Percentiles rank a stretch among this genome's conserved stretches.
Conservation (phyloP, 1,140 invertebrate genomes). For the Drosophila novamexicana region DNA sequence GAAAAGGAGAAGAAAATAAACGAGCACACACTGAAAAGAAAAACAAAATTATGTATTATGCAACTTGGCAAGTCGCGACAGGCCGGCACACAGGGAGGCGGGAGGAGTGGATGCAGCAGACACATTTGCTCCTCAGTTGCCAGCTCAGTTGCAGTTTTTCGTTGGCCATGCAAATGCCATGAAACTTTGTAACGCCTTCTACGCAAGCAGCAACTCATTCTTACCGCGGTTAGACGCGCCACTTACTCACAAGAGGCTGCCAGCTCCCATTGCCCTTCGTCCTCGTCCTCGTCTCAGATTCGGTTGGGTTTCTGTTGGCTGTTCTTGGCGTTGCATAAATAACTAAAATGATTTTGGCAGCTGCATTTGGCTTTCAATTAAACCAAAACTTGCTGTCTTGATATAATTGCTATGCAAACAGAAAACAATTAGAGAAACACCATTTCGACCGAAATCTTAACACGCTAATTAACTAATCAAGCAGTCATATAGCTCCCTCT, state of each 20-base stretch:
- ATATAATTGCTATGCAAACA: slow-evolving; percentile 45
- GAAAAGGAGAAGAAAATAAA: slow-evolving; percentile 52
- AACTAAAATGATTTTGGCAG: slow-evolving; percentile 50
- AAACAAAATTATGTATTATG: slow-evolving; percentile 73
- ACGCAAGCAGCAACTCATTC: slow-evolving; percentile 5
- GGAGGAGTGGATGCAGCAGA: slow-evolving; percentile 12
- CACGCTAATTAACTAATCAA: neutral
- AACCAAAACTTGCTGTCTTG: slow-evolving; percentile 27
- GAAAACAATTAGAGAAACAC: slow-evolving; percentile 36
- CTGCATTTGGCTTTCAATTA: slow-evolving; percentile 51
- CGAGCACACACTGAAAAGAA: slow-evolving; percentile 66
- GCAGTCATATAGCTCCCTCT: too few species aligned
- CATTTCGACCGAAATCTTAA: neutral
- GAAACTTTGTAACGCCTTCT: slow-evolving; percentile 29
- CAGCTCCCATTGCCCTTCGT: neutral
- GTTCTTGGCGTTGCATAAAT: slow-evolving; percentile 38
- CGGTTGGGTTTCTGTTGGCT: neutral
- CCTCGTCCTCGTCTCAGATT: neutral
- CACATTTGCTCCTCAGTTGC: slow-evolving; percentile 52
- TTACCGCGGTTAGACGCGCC: slow-evolving; percentile 49
- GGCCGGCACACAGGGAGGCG: slow-evolving; percentile 1
- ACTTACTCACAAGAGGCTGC: slow-evolving; percentile 47
- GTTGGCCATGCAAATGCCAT: slow-evolving; percentile 57
- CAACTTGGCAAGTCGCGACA: slow-evolving; percentile 72
- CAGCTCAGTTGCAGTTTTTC: slow-evolving; percentile 53